Base-by-base conservation (phyloP, 2,113 vertebrate species). In the Tenrec ecaudatus region DNA sequence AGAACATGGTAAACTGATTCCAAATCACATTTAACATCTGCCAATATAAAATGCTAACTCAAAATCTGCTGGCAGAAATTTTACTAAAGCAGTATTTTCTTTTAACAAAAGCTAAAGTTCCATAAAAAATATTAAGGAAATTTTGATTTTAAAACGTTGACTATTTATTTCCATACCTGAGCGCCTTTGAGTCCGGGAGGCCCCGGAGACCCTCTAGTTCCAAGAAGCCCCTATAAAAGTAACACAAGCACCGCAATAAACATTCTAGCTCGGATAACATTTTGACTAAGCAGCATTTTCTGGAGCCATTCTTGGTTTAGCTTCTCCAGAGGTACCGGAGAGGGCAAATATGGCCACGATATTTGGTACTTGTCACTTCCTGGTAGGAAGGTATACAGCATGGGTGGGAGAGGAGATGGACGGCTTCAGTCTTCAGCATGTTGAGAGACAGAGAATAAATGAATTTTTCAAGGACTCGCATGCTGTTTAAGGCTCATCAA, bases 111-210 rank as follows among this genome's bases (percentile, higher is more conserved):
- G 40, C 29, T 80, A 29, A 85, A 91, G 8, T 60, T 2, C 22
- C 25, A 62, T 8, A 64, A 77, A 91, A 92, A 81, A 53, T 36
- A 91, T 88, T 86, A 36, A 79, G 29, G 20, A 75, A 94, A 92
- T 53, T 73, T 3, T 47, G 36, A 82, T 90, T 0, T 20, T 40
- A 79, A 62, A 64, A 15, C 79, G 11, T 76, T 93, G 64, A 90
- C 1, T 62, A 73, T 10, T 82, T 71, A 78, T 90, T 95, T 95
- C 69, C 75, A 97, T 98, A 99, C 99, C 99, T 99, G 98, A 94
- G 92, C 96, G 98, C 99, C 99, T 97, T 99, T 99, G 94, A 99
- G 98, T 57, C 99, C 99, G 2, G 96, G 98, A 36, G 98, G 99
- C 75, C 99, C 99, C 92, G 98, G 98, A 88, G 98, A 98, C 0